Evolutionary conservation across 2,888 invertebrate species (phyloP).

Genomic region (Deilephila porcellus): DNA sequence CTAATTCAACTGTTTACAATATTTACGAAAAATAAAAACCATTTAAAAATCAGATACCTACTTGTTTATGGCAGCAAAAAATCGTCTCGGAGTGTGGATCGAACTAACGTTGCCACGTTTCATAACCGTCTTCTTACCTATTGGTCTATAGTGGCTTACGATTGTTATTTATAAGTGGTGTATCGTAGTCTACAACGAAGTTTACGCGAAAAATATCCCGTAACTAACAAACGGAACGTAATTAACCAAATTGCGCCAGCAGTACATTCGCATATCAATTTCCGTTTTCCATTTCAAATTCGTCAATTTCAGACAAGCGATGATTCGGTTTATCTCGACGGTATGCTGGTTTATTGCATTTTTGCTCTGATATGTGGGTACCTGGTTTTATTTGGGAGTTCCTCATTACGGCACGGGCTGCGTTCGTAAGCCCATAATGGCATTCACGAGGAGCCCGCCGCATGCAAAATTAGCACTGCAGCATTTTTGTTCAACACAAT

Average conservation of each 20-base stretch:
- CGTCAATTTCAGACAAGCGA: not conserved
- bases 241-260: not conserved
- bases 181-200: too few relatives aligned
- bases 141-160: too few relatives aligned
- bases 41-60: too few relatives aligned
- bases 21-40: too few relatives aligned
- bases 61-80: too few relatives aligned
- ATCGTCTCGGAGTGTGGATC: too few relatives aligned
- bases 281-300: not conserved
- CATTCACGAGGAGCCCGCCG: slow-evolving; percentile 65
- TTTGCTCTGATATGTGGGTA: slow-evolving; percentile 16
- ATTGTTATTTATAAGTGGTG: too few relatives aligned
- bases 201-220: too few relatives aligned
- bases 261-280: not conserved
- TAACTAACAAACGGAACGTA: too few relatives aligned
- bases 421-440: slow-evolving; percentile 57
- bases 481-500: slow-evolving; percentile 79
- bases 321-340: slow-evolving; percentile 13
- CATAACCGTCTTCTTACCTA: too few relatives aligned
- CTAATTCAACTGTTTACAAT: too few relatives aligned
- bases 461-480: slow-evolving; percentile 76
- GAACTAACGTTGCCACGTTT: too few relatives aligned
- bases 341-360: not conserved
- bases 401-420: slow-evolving; percentile 29
- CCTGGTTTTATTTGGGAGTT: slow-evolving; percentile 24